phyloP scores from a whole-genome alignment of 2,888 invertebrate species.

The Abscondita cerata region DNA sequence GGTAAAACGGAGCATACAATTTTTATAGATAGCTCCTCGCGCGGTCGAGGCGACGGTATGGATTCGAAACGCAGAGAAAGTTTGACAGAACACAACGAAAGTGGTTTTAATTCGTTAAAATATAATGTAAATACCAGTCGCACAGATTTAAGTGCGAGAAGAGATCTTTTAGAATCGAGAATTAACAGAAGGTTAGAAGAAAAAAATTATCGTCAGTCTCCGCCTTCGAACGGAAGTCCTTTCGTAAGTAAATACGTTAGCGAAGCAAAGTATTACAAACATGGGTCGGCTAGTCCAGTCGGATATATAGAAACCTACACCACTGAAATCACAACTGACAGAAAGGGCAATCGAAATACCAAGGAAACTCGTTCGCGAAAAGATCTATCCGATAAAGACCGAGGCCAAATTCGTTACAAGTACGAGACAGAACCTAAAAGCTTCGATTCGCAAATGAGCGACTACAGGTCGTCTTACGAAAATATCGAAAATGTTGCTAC shows the following conservation, averaged over 20 bases:
- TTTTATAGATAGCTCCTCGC: constrained; percentile 59
- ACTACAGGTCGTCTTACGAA: constrained; percentile 67
- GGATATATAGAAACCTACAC: constrained; percentile 62
- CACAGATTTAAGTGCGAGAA: constrained; percentile 72
- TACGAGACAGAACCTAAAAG: constrained; percentile 71
- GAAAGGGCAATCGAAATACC: constrained; percentile 58
- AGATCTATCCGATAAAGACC: constrained; percentile 54
- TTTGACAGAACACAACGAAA: constrained; percentile 53
- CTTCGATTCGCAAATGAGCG: constrained; percentile 69
- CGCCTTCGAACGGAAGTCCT: constrained; percentile 58
- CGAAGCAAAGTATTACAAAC: constrained; percentile 65
- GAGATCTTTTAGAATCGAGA: constrained; percentile 78
- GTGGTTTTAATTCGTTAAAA: constrained; percentile 33
- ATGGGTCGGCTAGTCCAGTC: constrained; percentile 63
- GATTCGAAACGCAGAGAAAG: constrained; percentile 65
- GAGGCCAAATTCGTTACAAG: constrained; percentile 46
- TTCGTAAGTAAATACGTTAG: constrained; percentile 59
- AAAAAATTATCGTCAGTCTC: constrained; percentile 55
- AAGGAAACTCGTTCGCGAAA: constrained; percentile 59
- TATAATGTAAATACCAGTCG: constrained; percentile 47
- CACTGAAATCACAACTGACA: constrained; percentile 62
- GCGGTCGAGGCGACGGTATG: constrained; percentile 73
- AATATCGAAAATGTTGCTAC: constrained; percentile 50
- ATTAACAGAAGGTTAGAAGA: constrained; percentile 66
- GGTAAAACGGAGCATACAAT: constrained; percentile 56